Conservation (phyloP, 1,140 invertebrate species). For the Amyelois transitella region DNA sequence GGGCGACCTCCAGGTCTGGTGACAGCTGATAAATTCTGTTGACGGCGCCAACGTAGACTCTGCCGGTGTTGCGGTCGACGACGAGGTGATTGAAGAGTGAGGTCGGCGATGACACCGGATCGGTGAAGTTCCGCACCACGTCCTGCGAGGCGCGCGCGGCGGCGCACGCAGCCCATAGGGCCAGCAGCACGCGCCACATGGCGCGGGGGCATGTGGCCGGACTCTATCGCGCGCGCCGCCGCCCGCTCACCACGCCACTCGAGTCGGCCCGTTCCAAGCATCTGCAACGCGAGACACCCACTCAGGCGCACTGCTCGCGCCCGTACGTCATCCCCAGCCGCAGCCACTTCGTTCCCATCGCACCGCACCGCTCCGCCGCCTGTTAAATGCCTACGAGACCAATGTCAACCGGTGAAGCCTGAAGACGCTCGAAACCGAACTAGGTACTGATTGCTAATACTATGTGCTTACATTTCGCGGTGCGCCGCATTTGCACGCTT, state of each 20-base stretch:
- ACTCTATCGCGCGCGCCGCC: conserved; percentile 54
- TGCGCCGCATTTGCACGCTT: conserved; percentile 33
- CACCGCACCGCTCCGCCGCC: conserved; percentile 53
- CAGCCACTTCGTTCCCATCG: conserved; percentile 54
- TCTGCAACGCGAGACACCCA: conserved; percentile 66
- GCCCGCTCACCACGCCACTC: conserved; percentile 35
- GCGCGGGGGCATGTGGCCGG: conserved; percentile 62
- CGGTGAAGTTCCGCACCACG: conserved; percentile 80
- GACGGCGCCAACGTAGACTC: conserved; percentile 94
- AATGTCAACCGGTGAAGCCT: conserved; percentile 24
- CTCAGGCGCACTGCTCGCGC: conserved; percentile 54
- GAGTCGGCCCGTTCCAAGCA: conserved; percentile 46
- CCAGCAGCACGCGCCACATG: conserved; percentile 72
- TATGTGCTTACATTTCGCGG: conserved; percentile 9
- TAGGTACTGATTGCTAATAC: not conserved
- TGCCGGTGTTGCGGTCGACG: conserved; percentile 92
- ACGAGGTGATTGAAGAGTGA: conserved; percentile 88
- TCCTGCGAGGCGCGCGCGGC: conserved; percentile 73
- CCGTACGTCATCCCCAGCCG: conserved; percentile 12
- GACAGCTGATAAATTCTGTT: conserved; percentile 95
- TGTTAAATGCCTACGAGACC: conserved; percentile 25
- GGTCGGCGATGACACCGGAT: conserved; percentile 74
- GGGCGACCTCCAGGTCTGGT: conserved; percentile 86
- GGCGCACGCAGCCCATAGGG: conserved; percentile 63
- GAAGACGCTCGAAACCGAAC: conserved; percentile 19